Percentiles rank a stretch among this genome's conserved stretches.
Evolutionary conservation across 30 jellyfish, hydroid and myxozoan species (phyloP).

Genomic region (Hydractinia echinata): DNA sequence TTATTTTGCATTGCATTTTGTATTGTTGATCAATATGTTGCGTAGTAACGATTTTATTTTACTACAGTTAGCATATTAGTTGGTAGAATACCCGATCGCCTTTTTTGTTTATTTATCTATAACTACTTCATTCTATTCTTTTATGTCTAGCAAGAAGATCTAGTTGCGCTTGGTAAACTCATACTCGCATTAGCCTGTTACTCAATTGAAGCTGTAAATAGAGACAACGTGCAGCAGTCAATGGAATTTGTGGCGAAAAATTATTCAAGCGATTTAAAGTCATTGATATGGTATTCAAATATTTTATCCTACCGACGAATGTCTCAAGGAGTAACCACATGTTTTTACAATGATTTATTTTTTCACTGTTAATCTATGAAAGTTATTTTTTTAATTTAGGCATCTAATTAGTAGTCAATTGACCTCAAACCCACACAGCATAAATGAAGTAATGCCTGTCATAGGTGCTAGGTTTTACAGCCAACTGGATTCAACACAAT

Average conservation of each 20-base stretch:
- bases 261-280: constrained; percentile 69
- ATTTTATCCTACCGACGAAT: neutral
- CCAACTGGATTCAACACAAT: constrained; percentile 84
- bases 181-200: constrained; percentile 82
- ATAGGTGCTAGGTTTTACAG: constrained; percentile 88
- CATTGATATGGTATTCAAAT: constrained; percentile 64
- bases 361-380: neutral
- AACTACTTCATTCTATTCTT: neutral
- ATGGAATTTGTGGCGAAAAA: constrained; percentile 77
- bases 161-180: constrained; percentile 74
- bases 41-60: neutral
- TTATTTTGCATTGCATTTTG: neutral
- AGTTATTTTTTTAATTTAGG: constrained; percentile 34
- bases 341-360: neutral
- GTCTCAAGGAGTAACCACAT: neutral
- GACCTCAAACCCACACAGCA: constrained; percentile 64
- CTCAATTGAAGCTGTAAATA: constrained; percentile 69
- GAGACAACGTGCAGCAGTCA: constrained; percentile 70
- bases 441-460: constrained; percentile 89
- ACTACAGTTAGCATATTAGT: neutral
- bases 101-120: neutral
- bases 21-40: neutral
- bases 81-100: neutral
- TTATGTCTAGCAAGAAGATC: constrained; percentile 70
- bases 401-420: constrained; percentile 67